Percentiles rank a stretch among this genome's conserved stretches.
Evolutionary conservation across 2,888 invertebrate genomes (phyloP).

Genomic region (Cephus runcator): DNA sequence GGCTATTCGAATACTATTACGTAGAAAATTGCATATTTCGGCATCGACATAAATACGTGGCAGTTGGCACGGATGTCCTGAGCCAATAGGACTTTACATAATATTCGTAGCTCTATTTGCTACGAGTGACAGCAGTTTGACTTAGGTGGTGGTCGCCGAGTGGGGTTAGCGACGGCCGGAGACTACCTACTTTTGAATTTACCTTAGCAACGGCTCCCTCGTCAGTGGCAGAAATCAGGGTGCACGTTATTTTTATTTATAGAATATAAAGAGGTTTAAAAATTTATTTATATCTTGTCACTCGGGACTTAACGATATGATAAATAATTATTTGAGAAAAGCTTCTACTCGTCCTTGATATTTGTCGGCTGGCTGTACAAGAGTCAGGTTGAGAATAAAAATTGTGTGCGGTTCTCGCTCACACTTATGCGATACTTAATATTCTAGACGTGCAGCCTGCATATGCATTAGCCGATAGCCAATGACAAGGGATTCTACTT

Average conservation of each 20-base stretch:
- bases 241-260: neutral
- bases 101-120: neutral
- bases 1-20: neutral
- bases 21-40: constrained; percentile 22
- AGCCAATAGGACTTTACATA: constrained; percentile 1
- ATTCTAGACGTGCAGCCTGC: neutral
- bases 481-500: neutral
- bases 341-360: neutral
- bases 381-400: neutral
- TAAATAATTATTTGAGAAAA: neutral
- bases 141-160: too few species aligned
- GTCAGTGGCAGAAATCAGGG: neutral
- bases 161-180: neutral
- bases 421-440: neutral
- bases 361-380: neutral
- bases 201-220: neutral
- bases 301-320: neutral
- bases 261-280: neutral
- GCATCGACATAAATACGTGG: constrained; percentile 25
- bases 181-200: neutral
- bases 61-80: constrained; percentile 25
- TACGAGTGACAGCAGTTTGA: too few species aligned
- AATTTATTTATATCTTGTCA: neutral
- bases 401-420: neutral
- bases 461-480: neutral